Evolutionary conservation across 2,888 invertebrate genomes (phyloP).

Genomic region (Protonemura montana): DNA sequence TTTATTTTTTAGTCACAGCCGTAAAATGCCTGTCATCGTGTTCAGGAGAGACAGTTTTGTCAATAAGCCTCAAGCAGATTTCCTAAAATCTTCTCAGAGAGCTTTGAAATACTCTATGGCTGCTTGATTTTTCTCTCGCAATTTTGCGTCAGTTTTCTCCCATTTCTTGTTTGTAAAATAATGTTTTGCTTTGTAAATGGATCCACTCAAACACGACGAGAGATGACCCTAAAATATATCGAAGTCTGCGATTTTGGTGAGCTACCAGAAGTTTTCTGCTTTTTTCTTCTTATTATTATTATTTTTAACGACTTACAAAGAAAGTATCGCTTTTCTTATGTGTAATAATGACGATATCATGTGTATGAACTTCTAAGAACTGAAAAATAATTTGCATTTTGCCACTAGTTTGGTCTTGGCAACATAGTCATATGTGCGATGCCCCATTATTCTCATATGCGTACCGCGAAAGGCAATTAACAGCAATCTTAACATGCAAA

Average conservation of each 20-base stretch:
- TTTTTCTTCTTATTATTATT: neutral
- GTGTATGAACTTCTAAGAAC: neutral
- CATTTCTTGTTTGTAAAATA: neutral
- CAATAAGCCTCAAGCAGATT: neutral
- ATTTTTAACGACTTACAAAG: neutral
- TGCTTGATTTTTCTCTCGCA: neutral
- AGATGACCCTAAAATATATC: slow-evolving; percentile 7
- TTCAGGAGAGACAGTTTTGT: neutral
- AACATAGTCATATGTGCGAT: neutral
- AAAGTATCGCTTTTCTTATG: neutral
- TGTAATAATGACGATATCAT: neutral
- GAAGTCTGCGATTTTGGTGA: neutral
- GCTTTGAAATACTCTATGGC: neutral
- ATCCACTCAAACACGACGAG: neutral
- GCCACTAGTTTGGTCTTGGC: neutral
- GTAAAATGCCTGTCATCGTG: neutral
- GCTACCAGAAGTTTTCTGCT: neutral
- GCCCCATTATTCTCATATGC: neutral
- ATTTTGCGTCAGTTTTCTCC: neutral
- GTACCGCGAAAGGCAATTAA: neutral
- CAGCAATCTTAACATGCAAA: neutral
- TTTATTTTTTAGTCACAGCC: neutral
- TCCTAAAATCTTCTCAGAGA: neutral
- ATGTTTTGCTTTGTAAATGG: neutral
- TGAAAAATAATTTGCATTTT: neutral